Base-by-base conservation (phyloP, 1,140 invertebrate species). In the Danaus melanippus region DNA sequence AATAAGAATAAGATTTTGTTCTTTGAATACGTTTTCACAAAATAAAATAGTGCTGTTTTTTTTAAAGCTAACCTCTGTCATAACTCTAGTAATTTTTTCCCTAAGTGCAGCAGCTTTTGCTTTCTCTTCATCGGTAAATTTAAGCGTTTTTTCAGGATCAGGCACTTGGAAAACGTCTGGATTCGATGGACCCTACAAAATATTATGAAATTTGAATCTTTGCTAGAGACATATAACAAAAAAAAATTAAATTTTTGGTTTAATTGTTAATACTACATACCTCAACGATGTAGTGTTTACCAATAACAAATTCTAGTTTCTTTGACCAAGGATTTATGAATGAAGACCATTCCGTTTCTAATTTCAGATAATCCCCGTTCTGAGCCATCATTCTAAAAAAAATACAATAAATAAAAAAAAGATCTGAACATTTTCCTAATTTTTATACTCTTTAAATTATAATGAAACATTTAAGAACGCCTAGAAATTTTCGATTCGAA, bases 321-420 rank as follows among this genome's bases (percentile, higher is more conserved):
- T 90, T 91, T 0, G 94, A 94, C 96, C 96, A 98, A 0, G 97
- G 96, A 90, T 98, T 98, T 39, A 97, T 90, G 79, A 97, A 97
- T 56, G 93, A 94, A 0, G 95, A 95, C 95, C 96, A 98, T 81
- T 97, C 95, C 0, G 96, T 97, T 82, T 97, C 94, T 40, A 97
- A 80, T 46, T 92, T 89, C 41, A 95, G 89, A 76, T 91, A 97
- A 63, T 92, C 91, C 1, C 95, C 95, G 79, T 97, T 97, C 73
- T 95, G 93, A 17, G 93, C 91, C 46, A 92, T 88, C 77, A 97
- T 94, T 57, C 94, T 90, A 67, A 65, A 69, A 49, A 39, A 62
- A 50, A 54, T 46, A 43, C 2, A 32, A 32, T 1, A 49, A 10
- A n/a, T 43, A 43, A 21, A 7, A 32, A 15, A 32, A 32, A 32